Conservation (phyloP, 2,797 vertebrate species). For the Sylvilagus floridanus region DNA sequence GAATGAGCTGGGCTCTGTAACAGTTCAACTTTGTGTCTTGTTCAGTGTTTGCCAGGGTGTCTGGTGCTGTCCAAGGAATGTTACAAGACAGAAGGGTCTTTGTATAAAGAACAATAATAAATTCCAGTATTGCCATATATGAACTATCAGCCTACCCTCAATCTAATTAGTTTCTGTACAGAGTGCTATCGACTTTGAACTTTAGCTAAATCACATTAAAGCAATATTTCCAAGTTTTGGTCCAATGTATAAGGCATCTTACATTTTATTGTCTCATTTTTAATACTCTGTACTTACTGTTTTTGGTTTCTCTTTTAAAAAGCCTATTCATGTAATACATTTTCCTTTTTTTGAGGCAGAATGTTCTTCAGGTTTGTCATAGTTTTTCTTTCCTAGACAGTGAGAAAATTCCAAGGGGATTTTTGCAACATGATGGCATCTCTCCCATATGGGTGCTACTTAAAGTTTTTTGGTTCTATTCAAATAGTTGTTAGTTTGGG, state of each 20-base stretch:
- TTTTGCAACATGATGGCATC: neutral
- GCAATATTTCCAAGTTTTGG: constrained; percentile 69
- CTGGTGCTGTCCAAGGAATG: constrained; percentile 87
- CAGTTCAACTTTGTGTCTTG: constrained; percentile 84
- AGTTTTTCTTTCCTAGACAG: neutral
- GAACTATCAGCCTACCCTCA: constrained; percentile 80
- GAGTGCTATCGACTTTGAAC: constrained; percentile 76
- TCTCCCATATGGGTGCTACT: neutral
- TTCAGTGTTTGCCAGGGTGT: constrained; percentile 85
- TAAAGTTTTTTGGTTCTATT: neutral
- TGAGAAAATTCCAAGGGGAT: neutral
- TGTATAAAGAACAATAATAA: constrained; percentile 82
- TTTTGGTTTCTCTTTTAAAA: constrained; percentile 8
- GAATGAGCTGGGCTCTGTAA: constrained; percentile 86
- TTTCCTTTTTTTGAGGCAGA: constrained; percentile 10
- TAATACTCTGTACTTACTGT: constrained; percentile 55
- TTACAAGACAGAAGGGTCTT: constrained; percentile 86
- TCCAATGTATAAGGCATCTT: constrained; percentile 16
- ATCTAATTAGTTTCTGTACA: constrained; percentile 71
- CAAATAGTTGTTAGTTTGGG: neutral
- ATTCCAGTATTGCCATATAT: constrained; percentile 76
- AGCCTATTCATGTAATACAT: neutral
- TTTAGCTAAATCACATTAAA: constrained; percentile 59
- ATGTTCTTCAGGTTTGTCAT: neutral
- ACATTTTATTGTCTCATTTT: constrained; percentile 64